Evolutionary conservation across 64 coral and sea anemone species (phyloP), one percentile per base, ranked within the genome.

Genomic region (Montipora sp.): DNA sequence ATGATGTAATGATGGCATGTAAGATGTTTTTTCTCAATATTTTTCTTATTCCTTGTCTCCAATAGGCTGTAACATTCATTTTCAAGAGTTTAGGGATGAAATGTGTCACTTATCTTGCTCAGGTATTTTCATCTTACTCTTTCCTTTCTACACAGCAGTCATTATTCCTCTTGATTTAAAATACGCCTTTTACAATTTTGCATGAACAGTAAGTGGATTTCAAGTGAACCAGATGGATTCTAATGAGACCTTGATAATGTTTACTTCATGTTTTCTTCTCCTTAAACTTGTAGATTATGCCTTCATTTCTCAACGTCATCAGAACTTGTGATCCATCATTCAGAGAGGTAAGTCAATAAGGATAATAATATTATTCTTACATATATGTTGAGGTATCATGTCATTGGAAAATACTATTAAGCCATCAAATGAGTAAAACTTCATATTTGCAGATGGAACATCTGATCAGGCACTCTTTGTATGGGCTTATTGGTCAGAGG

Each of bases 31-130:
- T 8, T 1, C 19, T 3, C 65, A 45, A 7, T 49, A 18, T 9
- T 85, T 19, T 12, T 49, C 3, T 59, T 80, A 3, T 19, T n/a
- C 21, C 58, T 53, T 79, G 16, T 2, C 77, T 80, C 20, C 51
- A 4, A 8, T 81, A 97, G 94, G 97, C 97, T 50, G 94, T 98
- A 8, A 98, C 97, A 23, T 98, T 98, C 59, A 98, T 98, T 77
- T 98, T 98, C 83, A 98, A 98, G 85, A 98, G 91, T 89, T 80
- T 98, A 69, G 94, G 97, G 12, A 98, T 98, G 94, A 98, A 98
- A 51, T 98, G 97, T 67, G 97, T 98, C 47, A 93, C 97, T 0
- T 98, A 98, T 77, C 81, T 98, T 1, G 87, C 97, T 19, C 97
- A 98, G 92, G 94, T 96, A 57, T 57, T 57, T 57, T 57, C 53